These are phyloP conservation scores for Dermatemys mawii DNA, from an alignment of 2,113 vertebrate species.

Conservation along the genomic window DNA sequence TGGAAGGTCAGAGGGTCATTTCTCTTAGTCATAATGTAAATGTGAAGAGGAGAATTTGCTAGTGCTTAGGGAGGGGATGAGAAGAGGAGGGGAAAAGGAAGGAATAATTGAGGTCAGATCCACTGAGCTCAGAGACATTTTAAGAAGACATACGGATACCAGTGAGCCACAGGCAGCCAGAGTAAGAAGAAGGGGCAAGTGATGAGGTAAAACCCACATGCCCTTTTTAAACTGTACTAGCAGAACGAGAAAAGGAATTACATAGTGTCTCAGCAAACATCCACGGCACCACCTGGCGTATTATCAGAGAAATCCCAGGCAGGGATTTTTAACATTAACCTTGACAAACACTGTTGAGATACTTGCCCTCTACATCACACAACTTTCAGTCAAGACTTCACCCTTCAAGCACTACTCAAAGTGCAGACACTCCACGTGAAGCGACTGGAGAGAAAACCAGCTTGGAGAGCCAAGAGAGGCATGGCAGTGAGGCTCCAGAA, in stretches of 20 bases:
- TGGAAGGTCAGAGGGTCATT: constrained; percentile 25
- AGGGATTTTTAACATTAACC: constrained; percentile 46
- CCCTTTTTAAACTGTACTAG: constrained; percentile 42
- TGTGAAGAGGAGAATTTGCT: constrained; percentile 32
- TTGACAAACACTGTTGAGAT: constrained; percentile 25
- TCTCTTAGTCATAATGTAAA: constrained; percentile 63
- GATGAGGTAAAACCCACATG: constrained; percentile 26
- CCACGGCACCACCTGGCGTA: constrained; percentile 38
- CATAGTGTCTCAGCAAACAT: constrained; percentile 49
- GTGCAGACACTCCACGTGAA: background rate
- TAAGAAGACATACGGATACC: constrained; percentile 36
- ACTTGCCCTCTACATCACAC: constrained; percentile 1
- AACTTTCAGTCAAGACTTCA: background rate
- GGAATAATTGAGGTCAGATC: constrained; percentile 67
- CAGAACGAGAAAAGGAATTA: constrained; percentile 69
- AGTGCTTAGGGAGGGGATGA: constrained; percentile 13
- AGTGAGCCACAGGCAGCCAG: constrained; percentile 20
- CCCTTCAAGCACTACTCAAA: background rate
- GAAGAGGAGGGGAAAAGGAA: background rate
- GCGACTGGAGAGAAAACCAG: background rate
- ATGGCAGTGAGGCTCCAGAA: background rate
- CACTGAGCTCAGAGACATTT: constrained; percentile 53
- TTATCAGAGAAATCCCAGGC: constrained; percentile 50
- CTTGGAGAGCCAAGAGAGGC: background rate
- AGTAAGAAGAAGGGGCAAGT: constrained; percentile 22